A percentile compares a stretch with the other conserved stretches of the same genome.
These are phyloP conservation scores for Manis javanica DNA, from an alignment of 2,797 vertebrate species.

Conservation along the genomic window DNA sequence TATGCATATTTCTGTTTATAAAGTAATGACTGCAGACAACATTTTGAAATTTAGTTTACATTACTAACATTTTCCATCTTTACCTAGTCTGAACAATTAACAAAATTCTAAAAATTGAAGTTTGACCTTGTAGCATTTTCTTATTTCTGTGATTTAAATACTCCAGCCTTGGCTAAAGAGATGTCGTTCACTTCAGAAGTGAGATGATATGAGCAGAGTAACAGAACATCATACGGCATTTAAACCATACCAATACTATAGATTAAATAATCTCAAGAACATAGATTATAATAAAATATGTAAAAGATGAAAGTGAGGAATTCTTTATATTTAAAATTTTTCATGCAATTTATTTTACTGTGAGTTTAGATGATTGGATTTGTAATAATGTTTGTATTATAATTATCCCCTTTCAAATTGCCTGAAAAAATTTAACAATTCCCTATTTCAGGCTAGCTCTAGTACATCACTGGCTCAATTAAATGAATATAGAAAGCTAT, in stretches of 20 bases:
- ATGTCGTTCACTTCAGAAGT: background rate
- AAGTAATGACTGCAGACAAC: background rate
- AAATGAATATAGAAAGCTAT: background rate
- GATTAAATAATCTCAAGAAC: background rate
- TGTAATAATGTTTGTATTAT: background rate
- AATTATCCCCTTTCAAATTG: background rate
- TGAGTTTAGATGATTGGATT: background rate
- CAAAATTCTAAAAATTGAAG: background rate
- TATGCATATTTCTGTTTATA: background rate
- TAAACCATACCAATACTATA: no score
- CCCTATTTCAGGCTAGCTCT: background rate
- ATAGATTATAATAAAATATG: background rate
- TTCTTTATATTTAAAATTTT: background rate
- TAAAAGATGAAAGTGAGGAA: background rate
- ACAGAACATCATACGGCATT: background rate
- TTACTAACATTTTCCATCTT: background rate
- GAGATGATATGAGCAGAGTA: background rate
- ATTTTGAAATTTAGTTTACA: background rate
- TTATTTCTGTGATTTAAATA: background rate
- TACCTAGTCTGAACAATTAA: background rate
- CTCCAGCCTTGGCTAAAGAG: background rate
- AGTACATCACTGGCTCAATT: background rate
- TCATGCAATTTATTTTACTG: background rate
- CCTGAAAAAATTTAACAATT: background rate
- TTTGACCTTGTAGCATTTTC: background rate